Base-by-base conservation (phyloP, 1,140 invertebrate species). In the Philopotamus ludificatus region DNA sequence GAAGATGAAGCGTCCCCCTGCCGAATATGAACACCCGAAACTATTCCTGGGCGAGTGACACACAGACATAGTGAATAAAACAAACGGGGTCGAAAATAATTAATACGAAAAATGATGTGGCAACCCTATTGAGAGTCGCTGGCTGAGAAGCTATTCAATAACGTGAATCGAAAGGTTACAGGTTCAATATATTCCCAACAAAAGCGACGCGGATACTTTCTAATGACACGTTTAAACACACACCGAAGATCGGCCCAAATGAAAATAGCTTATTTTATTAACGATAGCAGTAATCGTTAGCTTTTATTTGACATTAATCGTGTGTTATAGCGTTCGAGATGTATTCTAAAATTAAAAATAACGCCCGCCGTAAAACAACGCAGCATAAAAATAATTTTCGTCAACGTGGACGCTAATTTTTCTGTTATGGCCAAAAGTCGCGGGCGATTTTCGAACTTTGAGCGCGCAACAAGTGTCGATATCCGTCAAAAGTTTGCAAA, bases 171-270 rank as follows among this genome's bases (percentile, higher is more conserved):
- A 15, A 47, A 47, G 44, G 44, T 47, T 47, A 47, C 4, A 47
- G 18, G 44, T 47, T 47, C 44, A 16, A 8, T 20, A 20, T 20
- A 16, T 34, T n/a, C n/a, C n/a, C 34, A 39, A 39, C 34, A 39
- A 39, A 39, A 47, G 15, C 44, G 10, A 47, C 8, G 44, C 12
- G 4, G 12, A 47, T 47, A 47, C 44, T 47, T 47, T 47, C 44
- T 47, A 47, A 47, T 47, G 34, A 39, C 34, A 39, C 34, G 34
- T n/a, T 39, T n/a, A n/a, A 39, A 8, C n/a, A 39, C n/a, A n/a
- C n/a, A n/a, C n/a, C n/a, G n/a, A n/a, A n/a, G n/a, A n/a, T n/a
- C n/a, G n/a, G n/a, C n/a, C n/a, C n/a, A n/a, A n/a, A n/a, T n/a
- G n/a, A n/a, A n/a, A n/a, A n/a, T n/a, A n/a, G n/a, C n/a, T n/a